Evolutionary conservation across 1,140 invertebrate species (phyloP).

Genomic region (Drosophila orosa): DNA sequence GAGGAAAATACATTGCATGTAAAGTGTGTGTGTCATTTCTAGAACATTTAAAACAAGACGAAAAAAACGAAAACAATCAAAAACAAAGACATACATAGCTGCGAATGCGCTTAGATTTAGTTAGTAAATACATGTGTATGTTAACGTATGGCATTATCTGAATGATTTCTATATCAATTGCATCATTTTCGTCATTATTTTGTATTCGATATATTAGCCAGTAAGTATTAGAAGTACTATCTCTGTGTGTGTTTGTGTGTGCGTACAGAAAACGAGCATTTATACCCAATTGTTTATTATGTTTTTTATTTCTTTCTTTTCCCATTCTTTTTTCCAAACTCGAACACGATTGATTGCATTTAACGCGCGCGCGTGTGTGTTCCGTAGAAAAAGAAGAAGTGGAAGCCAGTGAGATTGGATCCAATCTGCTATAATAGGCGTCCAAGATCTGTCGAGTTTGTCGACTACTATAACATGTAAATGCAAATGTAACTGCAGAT

Average conservation of each 20-base stretch:
- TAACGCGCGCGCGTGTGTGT: slow-evolving; percentile 44
- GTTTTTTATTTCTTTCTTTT: slow-evolving; percentile 73
- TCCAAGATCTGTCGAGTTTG: slow-evolving; percentile 81
- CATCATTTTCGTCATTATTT: slow-evolving; percentile 27
- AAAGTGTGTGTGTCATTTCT: slow-evolving; percentile 28
- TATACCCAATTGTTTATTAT: slow-evolving; percentile 74
- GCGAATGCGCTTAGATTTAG: slow-evolving; percentile 37
- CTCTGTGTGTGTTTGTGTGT: slow-evolving; percentile 35
- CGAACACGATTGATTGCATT: slow-evolving; percentile 55
- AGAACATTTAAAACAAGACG: slow-evolving; percentile 4
- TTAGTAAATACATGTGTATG: slow-evolving; percentile 34
- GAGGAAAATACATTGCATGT: slow-evolving; percentile 15
- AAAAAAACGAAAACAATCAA: slow-evolving; percentile 35
- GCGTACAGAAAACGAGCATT: slow-evolving; percentile 56
- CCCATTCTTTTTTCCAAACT: slow-evolving; percentile 30
- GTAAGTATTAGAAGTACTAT: slow-evolving; percentile 29
- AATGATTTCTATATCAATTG: slow-evolving; percentile 28
- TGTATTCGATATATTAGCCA: slow-evolving; percentile 11
- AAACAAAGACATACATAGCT: slow-evolving; percentile 18
- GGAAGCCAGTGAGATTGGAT: slow-evolving; percentile 84
- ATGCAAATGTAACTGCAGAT: slow-evolving; percentile 38
- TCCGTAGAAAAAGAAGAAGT: slow-evolving; percentile 83
- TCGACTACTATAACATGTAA: slow-evolving; percentile 83
- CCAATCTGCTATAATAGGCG: slow-evolving; percentile 80
- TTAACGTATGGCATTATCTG: slow-evolving; percentile 12